Evolutionary conservation across 1,140 invertebrate genomes (phyloP).

Genomic region (Acromyrmex echinatior): DNA sequence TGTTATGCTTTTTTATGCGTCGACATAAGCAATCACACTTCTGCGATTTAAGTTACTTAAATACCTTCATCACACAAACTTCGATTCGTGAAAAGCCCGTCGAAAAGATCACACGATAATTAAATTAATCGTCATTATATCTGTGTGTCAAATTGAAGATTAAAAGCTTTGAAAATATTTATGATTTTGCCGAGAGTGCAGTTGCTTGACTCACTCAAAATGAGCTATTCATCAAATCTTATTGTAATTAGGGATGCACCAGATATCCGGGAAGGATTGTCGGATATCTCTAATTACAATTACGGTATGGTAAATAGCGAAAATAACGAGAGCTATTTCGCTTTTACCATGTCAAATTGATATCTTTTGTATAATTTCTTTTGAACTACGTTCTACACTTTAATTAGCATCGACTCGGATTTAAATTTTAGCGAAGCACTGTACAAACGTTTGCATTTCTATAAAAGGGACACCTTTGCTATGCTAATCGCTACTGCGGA

Average conservation of each 20-base stretch:
- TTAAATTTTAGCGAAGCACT: neutral
- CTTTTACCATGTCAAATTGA: constrained; percentile 1
- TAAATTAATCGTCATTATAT: neutral
- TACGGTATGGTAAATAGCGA: neutral
- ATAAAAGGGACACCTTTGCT: neutral
- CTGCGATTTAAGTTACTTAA: constrained; percentile 22
- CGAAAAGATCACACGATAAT: neutral
- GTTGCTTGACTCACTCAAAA: neutral
- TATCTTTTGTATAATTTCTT: neutral
- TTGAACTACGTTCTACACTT: neutral
- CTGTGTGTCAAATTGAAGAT: neutral
- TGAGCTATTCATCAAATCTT: neutral
- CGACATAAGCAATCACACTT: constrained; percentile 20
- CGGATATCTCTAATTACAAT: too few relatives aligned
- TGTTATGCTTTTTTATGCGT: neutral
- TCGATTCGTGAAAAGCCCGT: neutral
- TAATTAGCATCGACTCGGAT: neutral
- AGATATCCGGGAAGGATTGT: too few relatives aligned
- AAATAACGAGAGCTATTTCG: neutral
- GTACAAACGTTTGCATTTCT: neutral
- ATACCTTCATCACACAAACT: neutral
- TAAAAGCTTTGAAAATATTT: neutral
- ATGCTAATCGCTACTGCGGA: neutral
- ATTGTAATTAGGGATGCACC: too few relatives aligned
- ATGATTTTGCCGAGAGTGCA: neutral